Evolutionary conservation across 2,888 invertebrate species (phyloP).

Genomic region (Ichneumoninae sp.): DNA sequence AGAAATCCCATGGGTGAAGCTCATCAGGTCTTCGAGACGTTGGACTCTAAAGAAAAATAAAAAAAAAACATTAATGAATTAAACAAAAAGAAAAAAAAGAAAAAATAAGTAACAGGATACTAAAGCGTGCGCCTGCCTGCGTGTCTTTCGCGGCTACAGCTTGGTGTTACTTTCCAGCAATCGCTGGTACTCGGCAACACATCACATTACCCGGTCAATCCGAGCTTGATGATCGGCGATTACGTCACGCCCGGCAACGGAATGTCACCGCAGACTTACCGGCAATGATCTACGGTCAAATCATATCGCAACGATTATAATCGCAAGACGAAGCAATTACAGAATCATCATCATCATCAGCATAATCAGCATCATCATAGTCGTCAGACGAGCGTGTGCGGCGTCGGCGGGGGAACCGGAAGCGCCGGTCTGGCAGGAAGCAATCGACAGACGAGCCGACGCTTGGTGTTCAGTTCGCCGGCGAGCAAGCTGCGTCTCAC

Average conservation of each 20-base stretch:
- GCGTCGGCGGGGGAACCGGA: constrained; percentile 44
- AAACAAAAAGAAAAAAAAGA: constrained; percentile 13
- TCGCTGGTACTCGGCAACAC: constrained; percentile 87
- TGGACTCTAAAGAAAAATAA: constrained; percentile 31
- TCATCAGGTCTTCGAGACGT: constrained; percentile 56
- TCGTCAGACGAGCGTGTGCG: constrained; percentile 54
- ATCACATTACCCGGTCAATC: constrained; percentile 88
- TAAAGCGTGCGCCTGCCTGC: constrained; percentile 80
- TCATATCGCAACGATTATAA: constrained; percentile 74
- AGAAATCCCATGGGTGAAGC: constrained; percentile 64
- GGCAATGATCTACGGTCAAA: constrained; percentile 82
- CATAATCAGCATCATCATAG: constrained; percentile 65
- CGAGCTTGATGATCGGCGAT: constrained; percentile 91
- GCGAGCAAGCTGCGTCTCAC: constrained; percentile 76
- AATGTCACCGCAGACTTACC: constrained; percentile 82
- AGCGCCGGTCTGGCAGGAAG: constrained; percentile 44
- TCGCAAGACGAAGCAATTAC: constrained; percentile 76
- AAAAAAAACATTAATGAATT: not conserved
- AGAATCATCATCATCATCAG: constrained; percentile 65
- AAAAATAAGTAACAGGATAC: constrained; percentile 71
- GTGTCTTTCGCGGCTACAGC: constrained; percentile 82
- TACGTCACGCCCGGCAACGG: constrained; percentile 88
- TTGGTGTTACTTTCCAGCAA: constrained; percentile 84
- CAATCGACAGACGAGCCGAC: constrained; percentile 73
- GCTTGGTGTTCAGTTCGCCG: constrained; percentile 77